Evolutionary conservation across 2,113 vertebrate species (phyloP).

Genomic region (Notarius lentiginosus): DNA sequence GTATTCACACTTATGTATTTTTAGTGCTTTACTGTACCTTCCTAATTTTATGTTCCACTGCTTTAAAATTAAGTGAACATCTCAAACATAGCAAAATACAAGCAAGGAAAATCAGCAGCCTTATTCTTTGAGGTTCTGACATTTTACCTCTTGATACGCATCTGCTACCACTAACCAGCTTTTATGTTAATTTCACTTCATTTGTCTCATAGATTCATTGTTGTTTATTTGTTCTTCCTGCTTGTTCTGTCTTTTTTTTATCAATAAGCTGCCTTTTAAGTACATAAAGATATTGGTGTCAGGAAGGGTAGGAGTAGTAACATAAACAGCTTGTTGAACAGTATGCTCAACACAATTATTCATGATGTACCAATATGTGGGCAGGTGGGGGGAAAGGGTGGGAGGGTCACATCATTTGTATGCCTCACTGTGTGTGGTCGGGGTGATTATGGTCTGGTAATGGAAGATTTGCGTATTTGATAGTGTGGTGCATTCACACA

Average conservation of each 20-base stretch:
- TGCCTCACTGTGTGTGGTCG: neutral
- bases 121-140: neutral
- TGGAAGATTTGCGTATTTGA: neutral
- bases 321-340: too few species aligned
- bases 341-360: neutral
- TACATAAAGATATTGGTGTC: neutral
- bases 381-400: neutral
- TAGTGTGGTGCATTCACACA: neutral
- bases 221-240: neutral
- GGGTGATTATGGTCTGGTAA: neutral
- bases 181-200: neutral
- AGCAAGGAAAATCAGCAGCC: neutral
- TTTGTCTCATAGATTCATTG: neutral
- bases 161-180: neutral
- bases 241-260: neutral
- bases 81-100: neutral
- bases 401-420: neutral
- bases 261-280: neutral
- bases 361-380: neutral
- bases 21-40: neutral
- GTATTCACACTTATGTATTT: neutral
- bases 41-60: neutral
- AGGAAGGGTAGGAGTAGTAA: neutral
- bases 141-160: neutral
- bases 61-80: neutral